A percentile compares a stretch with the other conserved stretches of the same genome.
Conservation (phyloP, 1,140 invertebrate species). For the Stratiolaelaps scimitus region DNA sequence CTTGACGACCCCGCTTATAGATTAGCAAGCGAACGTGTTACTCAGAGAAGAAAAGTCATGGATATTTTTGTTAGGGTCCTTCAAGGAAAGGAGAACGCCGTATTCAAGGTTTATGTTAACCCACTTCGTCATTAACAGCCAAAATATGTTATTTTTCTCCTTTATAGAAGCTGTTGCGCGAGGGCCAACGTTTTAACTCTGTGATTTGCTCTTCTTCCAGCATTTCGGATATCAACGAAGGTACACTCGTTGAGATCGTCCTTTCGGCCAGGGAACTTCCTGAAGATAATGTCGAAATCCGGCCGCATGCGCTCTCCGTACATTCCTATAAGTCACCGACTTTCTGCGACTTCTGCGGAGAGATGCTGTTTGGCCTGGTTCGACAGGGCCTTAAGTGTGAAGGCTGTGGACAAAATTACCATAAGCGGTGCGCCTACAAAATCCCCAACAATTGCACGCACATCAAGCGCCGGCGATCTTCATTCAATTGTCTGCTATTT, state of each 20-base stretch:
- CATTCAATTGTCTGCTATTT: slow-evolving; percentile 38
- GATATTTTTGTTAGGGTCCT: too few relatives aligned
- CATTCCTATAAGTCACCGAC: slow-evolving; percentile 97
- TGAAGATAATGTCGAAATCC: slow-evolving; percentile 54
- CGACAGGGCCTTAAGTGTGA: slow-evolving; percentile 97
- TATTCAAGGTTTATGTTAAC: too few relatives aligned
- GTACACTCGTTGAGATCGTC: slow-evolving; percentile 85
- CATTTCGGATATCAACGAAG: slow-evolving; percentile 69
- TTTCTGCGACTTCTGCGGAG: slow-evolving; percentile 98
- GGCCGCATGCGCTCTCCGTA: slow-evolving; percentile 53
- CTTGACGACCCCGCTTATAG: too few relatives aligned
- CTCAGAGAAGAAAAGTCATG: too few relatives aligned
- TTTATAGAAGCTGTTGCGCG: too few relatives aligned
- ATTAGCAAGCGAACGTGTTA: too few relatives aligned
- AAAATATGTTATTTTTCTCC: too few relatives aligned
- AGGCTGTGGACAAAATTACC: slow-evolving; percentile 96
- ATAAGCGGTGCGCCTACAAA: slow-evolving; percentile 95
- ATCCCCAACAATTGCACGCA: slow-evolving; percentile 89
- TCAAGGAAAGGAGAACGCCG: too few relatives aligned
- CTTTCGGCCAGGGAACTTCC: slow-evolving; percentile 66
- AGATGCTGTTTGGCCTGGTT: slow-evolving; percentile 96
- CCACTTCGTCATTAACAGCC: too few relatives aligned
- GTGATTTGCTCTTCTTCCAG: slow-evolving; percentile 36
- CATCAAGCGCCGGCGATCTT: slow-evolving; percentile 41
- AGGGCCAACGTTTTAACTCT: background rate